Evolutionary conservation across 1,140 invertebrate genomes (phyloP).

Genomic region (Temnothorax nylanderi): DNA sequence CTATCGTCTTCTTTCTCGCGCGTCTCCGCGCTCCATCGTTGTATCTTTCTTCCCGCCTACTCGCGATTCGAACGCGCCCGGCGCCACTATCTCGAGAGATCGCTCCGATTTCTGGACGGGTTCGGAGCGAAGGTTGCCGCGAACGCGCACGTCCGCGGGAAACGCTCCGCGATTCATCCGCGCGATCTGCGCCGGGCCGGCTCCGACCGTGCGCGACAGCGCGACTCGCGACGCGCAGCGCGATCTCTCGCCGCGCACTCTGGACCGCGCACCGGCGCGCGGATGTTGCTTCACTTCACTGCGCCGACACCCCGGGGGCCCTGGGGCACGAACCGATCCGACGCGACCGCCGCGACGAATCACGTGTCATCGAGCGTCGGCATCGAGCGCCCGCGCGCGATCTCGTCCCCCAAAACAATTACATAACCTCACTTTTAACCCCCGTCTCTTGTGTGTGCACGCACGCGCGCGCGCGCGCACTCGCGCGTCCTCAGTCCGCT

Average conservation of each 20-base stretch:
- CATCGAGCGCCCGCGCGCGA: slow-evolving; percentile 65
- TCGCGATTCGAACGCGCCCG: not conserved
- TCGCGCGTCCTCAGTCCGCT: not conserved
- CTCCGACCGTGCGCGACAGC: no score
- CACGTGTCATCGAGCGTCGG: slow-evolving; percentile 68
- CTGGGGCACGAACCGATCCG: not conserved
- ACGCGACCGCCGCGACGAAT: slow-evolving; percentile 34
- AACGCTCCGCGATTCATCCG: not conserved
- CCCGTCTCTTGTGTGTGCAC: slow-evolving; percentile 43
- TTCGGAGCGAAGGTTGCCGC: not conserved
- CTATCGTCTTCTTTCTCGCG: not conserved
- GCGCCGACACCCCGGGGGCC: not conserved
- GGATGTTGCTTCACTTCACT: slow-evolving; percentile 12
- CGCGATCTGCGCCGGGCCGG: no score
- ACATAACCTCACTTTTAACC: slow-evolving; percentile 74
- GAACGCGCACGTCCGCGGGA: not conserved
- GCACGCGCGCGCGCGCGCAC: not conserved
- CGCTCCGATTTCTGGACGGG: not conserved
- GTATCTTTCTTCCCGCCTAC: not conserved
- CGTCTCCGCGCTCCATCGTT: not conserved
- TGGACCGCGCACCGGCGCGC: not conserved
- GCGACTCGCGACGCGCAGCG: no score
- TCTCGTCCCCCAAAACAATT: slow-evolving; percentile 68
- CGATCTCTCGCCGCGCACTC: not conserved
- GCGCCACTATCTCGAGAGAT: not conserved